phyloP scores from a whole-genome alignment of 2,888 invertebrate genomes.

The Osmoderma eremita region DNA sequence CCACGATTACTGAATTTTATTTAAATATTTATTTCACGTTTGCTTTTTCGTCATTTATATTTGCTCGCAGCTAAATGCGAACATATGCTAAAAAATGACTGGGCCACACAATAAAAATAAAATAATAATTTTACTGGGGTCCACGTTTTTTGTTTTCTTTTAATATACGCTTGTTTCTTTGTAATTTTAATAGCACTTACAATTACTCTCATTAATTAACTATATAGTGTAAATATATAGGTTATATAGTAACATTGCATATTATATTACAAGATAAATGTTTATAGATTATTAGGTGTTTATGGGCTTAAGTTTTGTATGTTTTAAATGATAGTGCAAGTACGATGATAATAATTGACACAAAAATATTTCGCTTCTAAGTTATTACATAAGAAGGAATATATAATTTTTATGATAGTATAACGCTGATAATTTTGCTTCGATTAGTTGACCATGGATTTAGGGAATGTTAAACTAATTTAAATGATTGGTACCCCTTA shows the following conservation, averaged over 20 bases:
- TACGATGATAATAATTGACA: too few relatives aligned
- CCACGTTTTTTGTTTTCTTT: slow-evolving; percentile 10
- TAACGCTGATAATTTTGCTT: neutral
- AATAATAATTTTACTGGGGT: neutral
- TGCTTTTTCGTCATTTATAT: slow-evolving; percentile 1
- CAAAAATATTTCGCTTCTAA: neutral
- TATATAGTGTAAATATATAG: slow-evolving; percentile 41
- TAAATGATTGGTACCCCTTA: too few relatives aligned
- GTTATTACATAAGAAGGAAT: neutral
- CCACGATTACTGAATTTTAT: neutral
- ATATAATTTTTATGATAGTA: neutral
- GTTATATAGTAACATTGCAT: slow-evolving; percentile 5
- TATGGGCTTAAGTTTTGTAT: slow-evolving; percentile 35
- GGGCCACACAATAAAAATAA: slow-evolving; percentile 2
- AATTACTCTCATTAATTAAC: slow-evolving; percentile 14
- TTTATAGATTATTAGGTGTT: slow-evolving; percentile 13
- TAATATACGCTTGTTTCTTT: slow-evolving; percentile 10
- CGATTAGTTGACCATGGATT: too few relatives aligned
- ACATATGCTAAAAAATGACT: neutral
- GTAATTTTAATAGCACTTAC: slow-evolving; percentile 17
- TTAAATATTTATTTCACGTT: slow-evolving; percentile 4
- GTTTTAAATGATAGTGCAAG: slow-evolving; percentile 9
- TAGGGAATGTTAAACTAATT: too few relatives aligned
- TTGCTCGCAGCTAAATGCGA: neutral
- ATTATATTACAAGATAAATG: slow-evolving; percentile 13